Conservation (phyloP, 2,888 invertebrate genomes). For the Opisthograptis luteolata region DNA sequence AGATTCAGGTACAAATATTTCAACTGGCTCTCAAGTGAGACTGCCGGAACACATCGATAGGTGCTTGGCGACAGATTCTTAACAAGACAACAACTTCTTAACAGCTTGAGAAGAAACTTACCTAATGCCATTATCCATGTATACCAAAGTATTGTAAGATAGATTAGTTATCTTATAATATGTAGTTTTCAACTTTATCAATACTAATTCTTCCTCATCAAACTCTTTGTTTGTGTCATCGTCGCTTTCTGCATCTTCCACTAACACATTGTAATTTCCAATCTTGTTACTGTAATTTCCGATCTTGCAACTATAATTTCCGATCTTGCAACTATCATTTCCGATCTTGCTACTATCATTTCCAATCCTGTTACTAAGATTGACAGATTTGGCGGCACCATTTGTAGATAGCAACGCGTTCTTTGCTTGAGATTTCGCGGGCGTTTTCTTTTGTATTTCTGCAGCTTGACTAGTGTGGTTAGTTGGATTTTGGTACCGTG, state of each 20-base stretch:
- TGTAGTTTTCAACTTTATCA: slow-evolving; percentile 23
- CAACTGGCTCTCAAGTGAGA: too few species aligned
- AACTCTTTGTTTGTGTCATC: slow-evolving; percentile 6
- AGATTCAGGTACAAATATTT: too few species aligned
- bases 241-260: neutral
- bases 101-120: too few species aligned
- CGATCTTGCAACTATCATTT: neutral
- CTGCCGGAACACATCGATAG: too few species aligned
- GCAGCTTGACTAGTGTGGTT: too few species aligned
- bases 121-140: slow-evolving; percentile 17
- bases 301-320: neutral
- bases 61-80: too few species aligned
- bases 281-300: neutral
- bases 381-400: neutral
- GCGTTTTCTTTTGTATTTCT: too few species aligned
- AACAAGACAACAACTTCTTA: too few species aligned
- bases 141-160: slow-evolving; percentile 26
- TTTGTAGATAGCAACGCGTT: neutral
- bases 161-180: slow-evolving; percentile 23
- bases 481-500: too few species aligned
- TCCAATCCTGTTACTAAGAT: neutral
- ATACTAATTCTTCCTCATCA: slow-evolving; percentile 21
- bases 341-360: neutral
- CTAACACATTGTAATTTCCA: neutral
- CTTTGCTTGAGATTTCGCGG: too few species aligned